phyloP scores from a whole-genome alignment of 1,140 invertebrate genomes.

The Caenorhabditis tropicalis region DNA sequence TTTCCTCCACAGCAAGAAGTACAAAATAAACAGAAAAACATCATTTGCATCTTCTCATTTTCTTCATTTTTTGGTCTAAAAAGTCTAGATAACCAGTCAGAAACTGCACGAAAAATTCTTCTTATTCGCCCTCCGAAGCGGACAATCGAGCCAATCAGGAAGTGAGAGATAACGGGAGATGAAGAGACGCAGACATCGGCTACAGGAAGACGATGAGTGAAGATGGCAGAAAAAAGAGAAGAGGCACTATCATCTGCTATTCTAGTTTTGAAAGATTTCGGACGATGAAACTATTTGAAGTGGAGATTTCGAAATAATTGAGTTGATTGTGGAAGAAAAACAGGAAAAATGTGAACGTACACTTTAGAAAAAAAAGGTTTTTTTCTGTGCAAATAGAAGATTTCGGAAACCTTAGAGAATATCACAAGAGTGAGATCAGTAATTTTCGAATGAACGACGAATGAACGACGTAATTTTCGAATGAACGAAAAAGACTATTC shows the following conservation, averaged over 20 bases:
- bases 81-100: conserved; percentile 7
- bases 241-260: conserved; percentile 40
- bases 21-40: conserved; percentile 20
- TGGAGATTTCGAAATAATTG: neutral
- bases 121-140: neutral
- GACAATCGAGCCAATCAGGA: conserved; percentile 44
- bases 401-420: too few species aligned
- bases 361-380: too few species aligned
- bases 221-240: conserved; percentile 14
- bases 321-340: neutral
- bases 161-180: neutral
- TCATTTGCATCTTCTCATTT: neutral
- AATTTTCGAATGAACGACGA: too few species aligned
- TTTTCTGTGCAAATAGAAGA: too few species aligned
- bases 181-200: neutral
- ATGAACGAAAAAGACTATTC: too few species aligned
- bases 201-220: conserved; percentile 41
- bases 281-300: conserved; percentile 3
- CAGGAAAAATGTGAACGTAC: neutral
- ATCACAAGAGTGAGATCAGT: too few species aligned
- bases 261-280: neutral
- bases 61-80: conserved; percentile 14
- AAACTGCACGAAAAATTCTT: neutral
- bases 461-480: too few species aligned
- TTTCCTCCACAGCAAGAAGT: neutral